Base-by-base conservation (phyloP, 2,797 vertebrate genomes). In the Ambastaia sidthimunki region DNA sequence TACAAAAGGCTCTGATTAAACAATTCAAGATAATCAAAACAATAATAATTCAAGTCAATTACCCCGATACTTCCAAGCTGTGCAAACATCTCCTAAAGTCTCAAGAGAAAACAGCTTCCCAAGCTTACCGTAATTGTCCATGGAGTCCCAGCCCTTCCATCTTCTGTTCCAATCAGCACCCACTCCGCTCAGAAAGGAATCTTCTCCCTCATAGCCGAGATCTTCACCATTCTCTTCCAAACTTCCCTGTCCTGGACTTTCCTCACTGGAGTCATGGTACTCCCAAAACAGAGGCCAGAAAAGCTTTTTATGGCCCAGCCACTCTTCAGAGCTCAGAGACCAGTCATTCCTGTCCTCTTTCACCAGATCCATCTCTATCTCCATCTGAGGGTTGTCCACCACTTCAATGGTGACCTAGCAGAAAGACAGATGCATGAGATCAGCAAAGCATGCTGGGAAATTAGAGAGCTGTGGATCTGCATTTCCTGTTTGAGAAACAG, bases 241-340 rank as follows among this genome's bases (percentile, higher is more conserved):
- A 68, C 91, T 87, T 16, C 84, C 89, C 1, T 84, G 84, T 37
- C 92, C 90, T 19, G 83, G 78, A 18, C 85, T 81, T 3, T 82
- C 91, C 71, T 91, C 90, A 7, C 73, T 13, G 1, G 87, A 90
- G 16, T 96, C 95, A 0, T 89, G 92, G 82, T 95, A 95, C 72
- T 95, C 93, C 96, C 95, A 96, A 86, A 96, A 95, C 80, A 97
- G 91, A 0, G 95, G 95, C 95, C 95, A 96, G 89, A 97, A 96
- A 21, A 96, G 86, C 71, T 95, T 93, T 80, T 93, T 94, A 89
- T 95, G 86, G 12, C 91, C 92, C 23, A 89, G 60, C 95, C 95
- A 96, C 76, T 94, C 91, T 7, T 94, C 91, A 1, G 94, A 90
- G 0, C 80, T 88, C 81, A 93, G 80, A 44, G 95, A 94, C 96